A percentile compares a stretch with the other conserved stretches of the same genome.
These are phyloP conservation scores for Neotoma lepida DNA, from an alignment of 2,113 vertebrate species.

Conservation along the genomic window DNA sequence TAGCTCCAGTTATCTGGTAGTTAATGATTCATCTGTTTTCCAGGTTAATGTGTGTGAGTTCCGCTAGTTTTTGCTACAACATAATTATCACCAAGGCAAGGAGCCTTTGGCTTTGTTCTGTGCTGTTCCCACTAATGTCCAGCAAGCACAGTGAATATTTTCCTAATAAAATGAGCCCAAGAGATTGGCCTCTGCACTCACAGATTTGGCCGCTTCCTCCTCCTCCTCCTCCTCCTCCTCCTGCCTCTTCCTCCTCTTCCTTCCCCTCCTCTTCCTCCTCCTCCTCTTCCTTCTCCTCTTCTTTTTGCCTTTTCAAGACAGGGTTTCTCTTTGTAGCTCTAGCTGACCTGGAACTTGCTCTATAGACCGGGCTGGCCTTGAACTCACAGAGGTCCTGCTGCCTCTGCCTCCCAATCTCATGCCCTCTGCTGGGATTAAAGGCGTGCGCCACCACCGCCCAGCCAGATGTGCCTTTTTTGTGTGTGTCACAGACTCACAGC, in stretches of 20 bases:
- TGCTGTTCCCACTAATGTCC: not conserved
- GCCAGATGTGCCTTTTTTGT: not conserved
- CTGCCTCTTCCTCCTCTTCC: accelerated
- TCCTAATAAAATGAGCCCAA: not conserved
- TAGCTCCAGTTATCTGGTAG: not conserved
- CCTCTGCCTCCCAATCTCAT: not conserved
- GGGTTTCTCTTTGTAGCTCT: not conserved
- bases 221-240: no score
- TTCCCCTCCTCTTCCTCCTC: no score
- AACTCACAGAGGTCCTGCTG: not conserved
- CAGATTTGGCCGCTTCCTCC: not conserved
- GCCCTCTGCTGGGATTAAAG: not conserved
- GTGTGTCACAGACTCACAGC: not conserved
- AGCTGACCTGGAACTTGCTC: not conserved
- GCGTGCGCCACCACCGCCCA: not conserved
- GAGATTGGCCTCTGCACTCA: not conserved
- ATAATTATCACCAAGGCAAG: not conserved
- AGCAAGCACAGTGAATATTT: not conserved
- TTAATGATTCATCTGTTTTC: not conserved
- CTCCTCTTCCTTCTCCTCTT: not conserved
- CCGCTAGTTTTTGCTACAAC: not conserved
- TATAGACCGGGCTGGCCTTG: not conserved
- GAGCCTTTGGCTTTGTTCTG: not conserved
- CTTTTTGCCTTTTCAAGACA: not conserved
- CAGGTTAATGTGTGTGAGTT: not conserved